Evolutionary conservation across 2,797 vertebrate species (phyloP).

Genomic region (Enteromius paludinosus): DNA sequence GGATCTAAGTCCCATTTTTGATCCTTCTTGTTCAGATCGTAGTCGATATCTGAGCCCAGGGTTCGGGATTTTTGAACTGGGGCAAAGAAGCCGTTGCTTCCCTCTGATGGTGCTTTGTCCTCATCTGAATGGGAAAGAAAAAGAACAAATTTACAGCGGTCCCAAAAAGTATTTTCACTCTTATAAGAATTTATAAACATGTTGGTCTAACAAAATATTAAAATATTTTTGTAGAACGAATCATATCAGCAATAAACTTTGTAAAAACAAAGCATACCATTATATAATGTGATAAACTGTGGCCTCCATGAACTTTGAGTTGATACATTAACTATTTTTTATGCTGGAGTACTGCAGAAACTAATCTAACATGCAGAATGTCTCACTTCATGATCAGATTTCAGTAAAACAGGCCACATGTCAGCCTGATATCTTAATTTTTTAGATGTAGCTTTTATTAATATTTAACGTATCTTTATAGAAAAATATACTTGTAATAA

Average conservation of each 20-base stretch:
- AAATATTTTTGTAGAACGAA: background rate
- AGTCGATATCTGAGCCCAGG: slow-evolving; percentile 84
- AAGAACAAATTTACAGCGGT: background rate
- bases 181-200: background rate
- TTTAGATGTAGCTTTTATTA: background rate
- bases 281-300: background rate
- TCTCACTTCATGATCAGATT: background rate
- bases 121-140: slow-evolving; percentile 50
- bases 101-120: slow-evolving; percentile 79
- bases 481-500: background rate
- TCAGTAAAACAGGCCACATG: background rate
- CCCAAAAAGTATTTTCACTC: background rate
- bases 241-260: background rate
- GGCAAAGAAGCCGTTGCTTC: slow-evolving; percentile 82
- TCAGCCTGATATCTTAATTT: background rate
- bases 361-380: background rate
- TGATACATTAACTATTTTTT: background rate
- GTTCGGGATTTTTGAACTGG: slow-evolving; percentile 86
- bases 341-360: background rate
- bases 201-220: background rate
- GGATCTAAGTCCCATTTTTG: slow-evolving; percentile 86
- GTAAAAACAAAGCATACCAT: background rate
- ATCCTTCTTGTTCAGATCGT: slow-evolving; percentile 84
- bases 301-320: background rate
- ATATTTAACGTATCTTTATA: background rate